phyloP scores from a whole-genome alignment of 53 echinoderm and acorn worm species.

The Holothuria leucospilota region DNA sequence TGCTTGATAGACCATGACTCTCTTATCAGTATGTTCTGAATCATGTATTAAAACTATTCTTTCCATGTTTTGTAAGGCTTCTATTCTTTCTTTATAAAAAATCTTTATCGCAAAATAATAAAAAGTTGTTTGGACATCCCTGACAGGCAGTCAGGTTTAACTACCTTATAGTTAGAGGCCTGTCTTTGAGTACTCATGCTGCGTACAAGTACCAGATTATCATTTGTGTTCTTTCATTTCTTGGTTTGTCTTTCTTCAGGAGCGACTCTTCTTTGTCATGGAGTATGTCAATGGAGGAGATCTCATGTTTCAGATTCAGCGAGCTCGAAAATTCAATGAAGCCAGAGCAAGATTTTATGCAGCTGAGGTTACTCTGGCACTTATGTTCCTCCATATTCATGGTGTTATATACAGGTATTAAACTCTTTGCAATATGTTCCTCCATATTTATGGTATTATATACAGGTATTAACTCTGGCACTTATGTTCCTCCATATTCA shows the following conservation, averaged over 20 bases:
- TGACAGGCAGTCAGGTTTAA: too few species aligned
- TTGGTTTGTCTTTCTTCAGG: constrained; percentile 57
- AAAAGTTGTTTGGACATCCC: too few species aligned
- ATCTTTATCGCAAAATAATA: too few species aligned
- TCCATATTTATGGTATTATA: constrained; percentile 97
- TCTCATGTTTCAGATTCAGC: constrained; percentile 99
- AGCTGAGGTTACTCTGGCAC: constrained; percentile 98
- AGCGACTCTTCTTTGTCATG: constrained; percentile 99
- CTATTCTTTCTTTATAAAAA: too few species aligned
- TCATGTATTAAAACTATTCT: too few species aligned
- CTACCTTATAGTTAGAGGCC: too few species aligned
- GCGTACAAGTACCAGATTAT: too few species aligned
- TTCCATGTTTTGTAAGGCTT: too few species aligned
- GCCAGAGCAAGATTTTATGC: constrained; percentile 96
- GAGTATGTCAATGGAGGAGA: constrained; percentile 99
- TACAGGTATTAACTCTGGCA: constrained; percentile 97
- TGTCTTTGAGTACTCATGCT: too few species aligned
- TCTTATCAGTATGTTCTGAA: too few species aligned
- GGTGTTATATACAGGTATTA: constrained; percentile 98
- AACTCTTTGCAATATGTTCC: constrained; percentile 70
- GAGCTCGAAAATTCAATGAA: constrained; percentile 97
- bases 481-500: constrained; percentile 96
- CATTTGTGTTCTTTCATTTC: too few species aligned
- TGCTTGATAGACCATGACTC: too few species aligned
- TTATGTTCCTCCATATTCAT: constrained; percentile 96